Evolutionary conservation across 2,113 vertebrate genomes (phyloP).

Genomic region (Mohoua ochrocephala): DNA sequence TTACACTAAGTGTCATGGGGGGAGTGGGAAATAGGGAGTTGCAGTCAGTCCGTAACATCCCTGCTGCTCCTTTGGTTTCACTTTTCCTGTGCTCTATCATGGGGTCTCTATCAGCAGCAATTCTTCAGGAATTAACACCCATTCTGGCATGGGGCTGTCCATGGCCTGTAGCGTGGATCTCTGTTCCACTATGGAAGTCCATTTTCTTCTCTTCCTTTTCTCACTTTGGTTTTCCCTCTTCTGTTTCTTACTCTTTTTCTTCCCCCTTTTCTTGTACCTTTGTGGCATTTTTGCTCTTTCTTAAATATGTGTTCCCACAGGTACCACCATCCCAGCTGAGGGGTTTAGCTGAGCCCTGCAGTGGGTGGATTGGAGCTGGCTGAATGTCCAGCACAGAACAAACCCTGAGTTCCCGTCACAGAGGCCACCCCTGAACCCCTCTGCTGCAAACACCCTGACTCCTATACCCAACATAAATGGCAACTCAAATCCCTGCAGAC

Average conservation of each 20-base stretch:
- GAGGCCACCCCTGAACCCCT: background rate
- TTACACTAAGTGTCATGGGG: background rate
- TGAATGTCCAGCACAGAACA: background rate
- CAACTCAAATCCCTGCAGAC: background rate
- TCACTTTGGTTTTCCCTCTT: background rate
- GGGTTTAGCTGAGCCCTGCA: background rate
- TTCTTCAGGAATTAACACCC: background rate
- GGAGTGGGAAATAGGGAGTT: background rate
- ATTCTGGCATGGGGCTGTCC: background rate
- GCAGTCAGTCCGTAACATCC: background rate
- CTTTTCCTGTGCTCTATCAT: background rate
- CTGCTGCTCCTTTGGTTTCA: background rate
- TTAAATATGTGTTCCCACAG: background rate
- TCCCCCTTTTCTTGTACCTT: background rate
- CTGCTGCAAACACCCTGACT: background rate
- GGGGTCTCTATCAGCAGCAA: background rate
- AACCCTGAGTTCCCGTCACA: fast-evolving
- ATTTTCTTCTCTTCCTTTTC: background rate
- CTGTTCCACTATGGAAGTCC: background rate
- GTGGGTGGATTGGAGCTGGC: background rate
- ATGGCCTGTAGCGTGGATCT: background rate
- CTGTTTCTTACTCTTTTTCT: background rate
- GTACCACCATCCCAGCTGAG: background rate
- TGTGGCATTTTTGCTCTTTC: background rate
- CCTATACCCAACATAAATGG: background rate